Base-by-base conservation (phyloP, 2,888 invertebrate genomes). In the Volucella inanis region DNA sequence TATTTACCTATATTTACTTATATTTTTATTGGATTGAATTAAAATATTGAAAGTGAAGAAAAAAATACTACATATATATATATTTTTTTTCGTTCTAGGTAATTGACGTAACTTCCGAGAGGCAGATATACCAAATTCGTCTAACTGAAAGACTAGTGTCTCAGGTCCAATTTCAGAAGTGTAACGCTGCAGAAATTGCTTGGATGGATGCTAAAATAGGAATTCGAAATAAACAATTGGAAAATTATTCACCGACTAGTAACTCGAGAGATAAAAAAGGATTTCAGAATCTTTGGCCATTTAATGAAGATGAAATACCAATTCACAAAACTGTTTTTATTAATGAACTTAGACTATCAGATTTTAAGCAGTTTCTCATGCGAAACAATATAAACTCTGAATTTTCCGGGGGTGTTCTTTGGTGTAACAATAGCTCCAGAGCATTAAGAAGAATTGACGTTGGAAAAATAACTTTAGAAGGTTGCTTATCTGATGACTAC, bases 51-150 rank as follows among this genome's bases (percentile, higher is more conserved):
- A 22, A 22, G 18, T 22, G 18, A 22, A 22, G 18, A 3, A 1
- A n/a, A n/a, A 22, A 2, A 22, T 22, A 22, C 18, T 22, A 22
- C 18, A 22, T 22, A 22, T 3, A 22, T 11, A 18, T 0, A 61
- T 12, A 38, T 10, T 38, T 65, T 52, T 64, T 65, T 31, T 38
- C 43, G 62, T 87, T 82, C 39, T 47, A 89, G 87, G 90, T 91
- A 9, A 94, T 99, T 3, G 99, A 99, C 91, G 99, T 98, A 0
- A 99, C 99, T 0, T 98, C 98, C 0, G 99, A 99, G 92, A 98
- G 98, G 0, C 98, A 99, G 89, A 99, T 99, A 88, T 99, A 98
- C 92, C 99, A 99, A 94, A 98, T 98, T 84, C 95, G 97, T 70
- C 93, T 99, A 54, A 98, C 98, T 1, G 99, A 99, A 92, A 96